Percentiles rank a stretch among this genome's conserved stretches.
These are phyloP conservation scores for Tachina fera DNA, from an alignment of 2,888 invertebrate species.

Conservation along the genomic window DNA sequence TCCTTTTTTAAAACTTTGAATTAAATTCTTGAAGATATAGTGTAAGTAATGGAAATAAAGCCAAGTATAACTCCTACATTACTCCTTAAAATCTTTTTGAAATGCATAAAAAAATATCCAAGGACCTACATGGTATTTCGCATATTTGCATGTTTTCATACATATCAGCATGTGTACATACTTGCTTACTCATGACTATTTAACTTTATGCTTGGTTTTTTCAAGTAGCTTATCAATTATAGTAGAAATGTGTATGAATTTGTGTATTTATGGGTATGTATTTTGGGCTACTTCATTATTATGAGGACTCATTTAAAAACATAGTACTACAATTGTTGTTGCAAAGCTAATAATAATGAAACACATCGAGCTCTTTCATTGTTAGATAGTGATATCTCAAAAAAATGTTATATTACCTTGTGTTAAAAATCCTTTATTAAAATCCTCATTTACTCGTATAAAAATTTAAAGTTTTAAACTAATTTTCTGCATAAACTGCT, in stretches of 20 bases:
- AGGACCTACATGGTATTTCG: not conserved
- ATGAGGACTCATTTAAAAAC: not conserved
- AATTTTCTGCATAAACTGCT: too few species aligned
- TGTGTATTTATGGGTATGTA: not conserved
- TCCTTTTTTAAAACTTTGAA: too few species aligned
- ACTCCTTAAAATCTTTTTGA: too few species aligned
- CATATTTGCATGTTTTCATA: not conserved
- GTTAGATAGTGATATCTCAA: too few species aligned
- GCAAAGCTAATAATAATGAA: not conserved
- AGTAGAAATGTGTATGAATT: not conserved
- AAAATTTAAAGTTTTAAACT: too few species aligned
- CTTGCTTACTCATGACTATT: not conserved
- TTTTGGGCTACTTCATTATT: not conserved
- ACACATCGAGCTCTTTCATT: not conserved
- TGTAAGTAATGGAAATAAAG: too few species aligned
- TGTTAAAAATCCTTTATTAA: too few species aligned
- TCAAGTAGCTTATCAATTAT: conserved; percentile 2
- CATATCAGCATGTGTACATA: not conserved
- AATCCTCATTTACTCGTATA: too few species aligned
- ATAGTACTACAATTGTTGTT: not conserved
- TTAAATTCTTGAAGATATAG: too few species aligned
- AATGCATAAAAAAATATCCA: too few species aligned
- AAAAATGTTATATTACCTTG: too few species aligned
- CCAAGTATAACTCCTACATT: too few species aligned
- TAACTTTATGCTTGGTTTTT: not conserved